phyloP scores from a whole-genome alignment of 2,888 invertebrate genomes.

The Oligia latruncula region DNA sequence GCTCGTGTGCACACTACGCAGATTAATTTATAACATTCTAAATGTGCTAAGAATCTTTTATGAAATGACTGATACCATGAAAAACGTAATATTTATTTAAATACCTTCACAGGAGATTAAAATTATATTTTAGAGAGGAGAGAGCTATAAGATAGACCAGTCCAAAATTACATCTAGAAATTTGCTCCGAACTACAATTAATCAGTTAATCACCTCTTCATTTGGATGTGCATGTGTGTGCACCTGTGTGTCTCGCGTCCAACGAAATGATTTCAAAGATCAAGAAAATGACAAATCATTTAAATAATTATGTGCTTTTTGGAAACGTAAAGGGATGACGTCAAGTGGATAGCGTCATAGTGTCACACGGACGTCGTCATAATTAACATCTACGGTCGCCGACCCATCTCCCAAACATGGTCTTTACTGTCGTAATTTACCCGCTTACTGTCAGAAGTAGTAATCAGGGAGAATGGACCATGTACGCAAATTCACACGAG shows the following conservation, averaged over 20 bases:
- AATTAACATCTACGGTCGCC: background rate
- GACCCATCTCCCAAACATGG: background rate
- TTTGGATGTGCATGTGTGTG: constrained; percentile 13
- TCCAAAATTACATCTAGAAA: constrained; percentile 3
- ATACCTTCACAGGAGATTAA: too few relatives aligned
- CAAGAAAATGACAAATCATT: background rate
- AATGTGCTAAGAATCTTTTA: too few relatives aligned
- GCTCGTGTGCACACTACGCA: background rate
- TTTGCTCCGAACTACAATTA: constrained; percentile 18
- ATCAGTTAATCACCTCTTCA: constrained; percentile 6
- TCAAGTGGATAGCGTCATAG: constrained; percentile 3
- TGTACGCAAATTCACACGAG: background rate
- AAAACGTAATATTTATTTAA: background rate
- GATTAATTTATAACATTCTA: background rate
- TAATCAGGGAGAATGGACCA: background rate
- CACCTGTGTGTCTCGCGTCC: background rate
- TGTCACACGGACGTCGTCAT: background rate
- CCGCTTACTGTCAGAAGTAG: background rate
- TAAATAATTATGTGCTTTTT: constrained; percentile 1
- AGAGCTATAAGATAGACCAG: background rate
- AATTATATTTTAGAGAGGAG: background rate
- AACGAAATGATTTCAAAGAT: constrained; percentile 3
- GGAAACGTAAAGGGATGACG: background rate
- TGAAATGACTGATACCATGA: too few relatives aligned
- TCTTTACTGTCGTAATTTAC: background rate